Evolutionary conservation across 1,140 invertebrate genomes (phyloP).

Genomic region (Goniozus legneri): DNA sequence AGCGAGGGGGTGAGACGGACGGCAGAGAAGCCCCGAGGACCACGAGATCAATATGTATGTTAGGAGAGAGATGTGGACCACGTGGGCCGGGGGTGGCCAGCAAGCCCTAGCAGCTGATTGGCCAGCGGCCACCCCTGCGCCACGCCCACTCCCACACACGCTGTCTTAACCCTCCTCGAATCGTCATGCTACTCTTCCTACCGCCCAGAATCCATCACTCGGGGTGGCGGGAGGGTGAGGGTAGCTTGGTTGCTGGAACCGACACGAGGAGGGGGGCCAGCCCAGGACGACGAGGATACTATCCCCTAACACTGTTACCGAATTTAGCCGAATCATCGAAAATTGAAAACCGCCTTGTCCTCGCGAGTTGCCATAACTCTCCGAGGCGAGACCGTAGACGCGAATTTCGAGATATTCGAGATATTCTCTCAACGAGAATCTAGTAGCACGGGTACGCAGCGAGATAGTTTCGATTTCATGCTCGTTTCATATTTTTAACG

Average conservation of each 20-base stretch:
- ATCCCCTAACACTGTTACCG: conserved; percentile 43
- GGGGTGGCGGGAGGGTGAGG: conserved; percentile 7
- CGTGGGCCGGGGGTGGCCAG: conserved; percentile 52
- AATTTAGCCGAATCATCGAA: conserved; percentile 54
- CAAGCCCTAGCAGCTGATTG: conserved; percentile 47
- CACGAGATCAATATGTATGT: conserved; percentile 57
- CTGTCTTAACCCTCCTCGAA: conserved; percentile 45
- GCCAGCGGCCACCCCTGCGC: conserved; percentile 47
- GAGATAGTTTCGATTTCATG: too few relatives aligned
- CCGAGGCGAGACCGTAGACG: too few relatives aligned
- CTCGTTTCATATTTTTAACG: too few relatives aligned
- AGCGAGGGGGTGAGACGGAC: conserved; percentile 30
- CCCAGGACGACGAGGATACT: conserved; percentile 10
- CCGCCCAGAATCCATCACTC: conserved; percentile 19
- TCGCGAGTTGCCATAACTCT: too few relatives aligned
- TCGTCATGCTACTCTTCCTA: conserved; percentile 21
- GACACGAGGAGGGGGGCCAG: neutral
- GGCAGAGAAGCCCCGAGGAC: conserved; percentile 45
- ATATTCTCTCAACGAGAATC: too few relatives aligned
- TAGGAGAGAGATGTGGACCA: conserved; percentile 51
- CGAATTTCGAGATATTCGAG: too few relatives aligned
- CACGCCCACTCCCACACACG: conserved; percentile 56
- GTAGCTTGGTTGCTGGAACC: conserved; percentile 11
- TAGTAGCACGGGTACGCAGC: too few relatives aligned
- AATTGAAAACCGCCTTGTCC: conserved; percentile 49